Conservation (phyloP, 1,140 invertebrate genomes). For the Halyomorpha halys region DNA sequence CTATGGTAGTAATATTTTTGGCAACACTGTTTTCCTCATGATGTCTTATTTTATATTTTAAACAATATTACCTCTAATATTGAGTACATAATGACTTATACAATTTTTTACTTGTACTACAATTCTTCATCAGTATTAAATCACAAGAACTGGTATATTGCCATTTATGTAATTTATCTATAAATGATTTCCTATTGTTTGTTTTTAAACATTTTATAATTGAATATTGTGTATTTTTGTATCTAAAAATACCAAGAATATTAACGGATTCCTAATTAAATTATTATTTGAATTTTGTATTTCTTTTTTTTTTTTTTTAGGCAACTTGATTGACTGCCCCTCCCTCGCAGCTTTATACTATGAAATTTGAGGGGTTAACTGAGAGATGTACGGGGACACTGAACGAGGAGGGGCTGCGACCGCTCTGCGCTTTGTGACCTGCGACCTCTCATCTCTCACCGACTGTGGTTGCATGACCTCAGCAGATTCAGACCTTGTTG, state of each 20-base stretch:
- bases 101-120: no score
- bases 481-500: neutral
- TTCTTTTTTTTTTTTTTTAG: constrained; percentile 12
- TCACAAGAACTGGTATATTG: no score
- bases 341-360: constrained; percentile 9
- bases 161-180: no score
- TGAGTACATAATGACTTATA: no score
- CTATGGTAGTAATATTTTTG: no score
- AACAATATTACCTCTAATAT: no score
- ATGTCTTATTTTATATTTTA: no score
- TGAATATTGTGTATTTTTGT: neutral
- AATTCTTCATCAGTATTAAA: no score
- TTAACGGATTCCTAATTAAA: neutral
- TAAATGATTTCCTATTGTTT: no score
- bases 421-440: constrained; percentile 14
- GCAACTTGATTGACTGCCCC: constrained; percentile 10
- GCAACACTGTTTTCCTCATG: no score
- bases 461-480: neutral
- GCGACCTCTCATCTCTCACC: neutral
- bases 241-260: neutral
- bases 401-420: neutral
- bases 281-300: neutral
- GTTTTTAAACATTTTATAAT: neutral
- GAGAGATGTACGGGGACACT: constrained; percentile 14
- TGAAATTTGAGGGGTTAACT: constrained; percentile 15